These are phyloP conservation scores for Lepidocyrtinus sp. DNA, from an alignment of 2,888 invertebrate species.

Conservation along the genomic window DNA sequence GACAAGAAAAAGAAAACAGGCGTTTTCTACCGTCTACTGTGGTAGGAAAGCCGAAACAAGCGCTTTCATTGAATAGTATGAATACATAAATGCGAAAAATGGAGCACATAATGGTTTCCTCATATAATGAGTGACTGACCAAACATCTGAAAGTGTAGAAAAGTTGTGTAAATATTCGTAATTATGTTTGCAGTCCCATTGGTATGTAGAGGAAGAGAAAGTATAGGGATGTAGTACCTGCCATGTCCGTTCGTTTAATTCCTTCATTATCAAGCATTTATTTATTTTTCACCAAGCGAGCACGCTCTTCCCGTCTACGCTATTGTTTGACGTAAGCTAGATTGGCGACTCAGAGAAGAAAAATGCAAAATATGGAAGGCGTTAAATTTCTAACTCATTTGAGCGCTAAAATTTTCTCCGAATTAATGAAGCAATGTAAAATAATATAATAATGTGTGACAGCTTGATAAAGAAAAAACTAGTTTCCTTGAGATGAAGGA, in stretches of 20 bases:
- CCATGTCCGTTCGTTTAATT: background rate
- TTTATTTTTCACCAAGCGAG: background rate
- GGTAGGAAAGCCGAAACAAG: background rate
- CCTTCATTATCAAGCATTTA: background rate
- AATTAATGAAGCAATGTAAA: background rate
- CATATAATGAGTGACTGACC: conserved; percentile 17
- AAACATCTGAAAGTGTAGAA: background rate
- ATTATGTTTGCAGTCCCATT: too few relatives aligned
- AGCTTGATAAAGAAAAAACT: background rate
- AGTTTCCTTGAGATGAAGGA: background rate
- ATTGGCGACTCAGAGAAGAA: background rate
- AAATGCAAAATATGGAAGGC: background rate
- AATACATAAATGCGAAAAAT: background rate
- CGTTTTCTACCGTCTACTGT: background rate
- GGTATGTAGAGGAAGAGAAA: too few relatives aligned
- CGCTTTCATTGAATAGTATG: background rate
- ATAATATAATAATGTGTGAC: background rate
- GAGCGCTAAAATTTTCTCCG: background rate
- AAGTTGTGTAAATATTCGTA: conserved; percentile 18
- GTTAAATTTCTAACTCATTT: background rate
- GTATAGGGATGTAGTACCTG: too few relatives aligned
- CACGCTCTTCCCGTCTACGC: too few relatives aligned
- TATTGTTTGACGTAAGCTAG: background rate
- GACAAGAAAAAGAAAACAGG: conserved; percentile 8
- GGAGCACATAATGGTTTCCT: conserved; percentile 1